phyloP scores from a whole-genome alignment of 64 coral and sea anemone species.

The Montipora efflorescens region DNA sequence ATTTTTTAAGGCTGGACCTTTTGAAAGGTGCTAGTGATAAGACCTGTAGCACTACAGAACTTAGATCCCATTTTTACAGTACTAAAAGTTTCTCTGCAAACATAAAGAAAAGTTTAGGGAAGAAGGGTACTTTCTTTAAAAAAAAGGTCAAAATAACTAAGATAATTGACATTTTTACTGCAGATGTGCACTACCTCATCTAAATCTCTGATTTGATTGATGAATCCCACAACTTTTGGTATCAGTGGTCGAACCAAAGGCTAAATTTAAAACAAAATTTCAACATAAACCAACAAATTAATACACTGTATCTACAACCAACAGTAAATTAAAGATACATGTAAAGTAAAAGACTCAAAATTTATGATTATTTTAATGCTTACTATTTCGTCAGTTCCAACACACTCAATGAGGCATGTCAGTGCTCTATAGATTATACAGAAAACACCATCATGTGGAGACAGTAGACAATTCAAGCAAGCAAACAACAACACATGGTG shows the following conservation, averaged over 20 bases:
- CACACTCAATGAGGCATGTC: constrained; percentile 74
- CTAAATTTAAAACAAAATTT: constrained; percentile 31
- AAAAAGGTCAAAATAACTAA: background rate
- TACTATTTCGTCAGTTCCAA: constrained; percentile 92
- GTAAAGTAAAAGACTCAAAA: background rate
- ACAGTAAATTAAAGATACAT: too few species aligned
- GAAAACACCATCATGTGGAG: background rate
- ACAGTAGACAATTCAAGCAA: too few species aligned
- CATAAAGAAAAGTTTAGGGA: too few species aligned
- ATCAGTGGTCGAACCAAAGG: constrained; percentile 87
- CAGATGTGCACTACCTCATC: constrained; percentile 73
- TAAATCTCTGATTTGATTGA: constrained; percentile 61
- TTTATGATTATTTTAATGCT: background rate
- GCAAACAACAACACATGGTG: too few species aligned
- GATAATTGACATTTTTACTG: background rate
- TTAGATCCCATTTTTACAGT: too few species aligned
- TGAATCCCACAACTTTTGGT: constrained; percentile 86
- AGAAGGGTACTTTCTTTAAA: too few species aligned
- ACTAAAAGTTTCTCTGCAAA: too few species aligned
- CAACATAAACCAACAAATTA: background rate
- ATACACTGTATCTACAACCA: too few species aligned
- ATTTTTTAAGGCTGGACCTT: too few species aligned
- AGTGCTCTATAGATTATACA: constrained; percentile 53
- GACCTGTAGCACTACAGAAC: too few species aligned
- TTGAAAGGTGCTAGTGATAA: too few species aligned